phyloP scores from a whole-genome alignment of 2,888 invertebrate genomes.

The Nemotelus nigrinus region DNA sequence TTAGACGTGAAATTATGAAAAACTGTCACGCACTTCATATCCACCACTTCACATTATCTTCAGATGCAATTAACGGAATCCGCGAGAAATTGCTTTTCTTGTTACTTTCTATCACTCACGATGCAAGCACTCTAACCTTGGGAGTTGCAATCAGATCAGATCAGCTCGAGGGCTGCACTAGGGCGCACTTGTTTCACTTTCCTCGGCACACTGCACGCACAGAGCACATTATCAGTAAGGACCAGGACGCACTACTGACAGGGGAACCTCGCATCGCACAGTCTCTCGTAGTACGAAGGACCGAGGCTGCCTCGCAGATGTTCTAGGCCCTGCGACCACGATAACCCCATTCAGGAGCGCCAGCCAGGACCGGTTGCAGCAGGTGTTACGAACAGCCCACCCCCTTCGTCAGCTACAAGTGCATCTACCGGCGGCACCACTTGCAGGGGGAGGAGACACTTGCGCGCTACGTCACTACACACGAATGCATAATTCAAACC shows the following conservation, averaged over 20 bases:
- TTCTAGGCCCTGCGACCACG: conserved; percentile 6
- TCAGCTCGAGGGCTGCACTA: conserved; percentile 27
- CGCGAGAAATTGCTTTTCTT: no score
- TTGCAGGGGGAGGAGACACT: conserved; percentile 17
- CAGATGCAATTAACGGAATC: no score
- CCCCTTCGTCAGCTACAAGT: conserved; percentile 19
- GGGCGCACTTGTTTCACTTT: conserved; percentile 26
- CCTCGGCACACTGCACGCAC: conserved; percentile 17
- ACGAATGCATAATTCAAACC: conserved; percentile 29
- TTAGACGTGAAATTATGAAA: not conserved
- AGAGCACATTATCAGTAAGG: conserved; percentile 12
- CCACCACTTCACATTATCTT: no score
- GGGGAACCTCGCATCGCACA: conserved; percentile 9
- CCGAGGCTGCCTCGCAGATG: not conserved
- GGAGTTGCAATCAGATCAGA: conserved; percentile 14
- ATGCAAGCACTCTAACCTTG: conserved; percentile 1
- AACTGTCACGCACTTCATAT: not conserved
- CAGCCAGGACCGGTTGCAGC: conserved; percentile 26
- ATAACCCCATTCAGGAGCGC: conserved; percentile 16
- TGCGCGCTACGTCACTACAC: conserved; percentile 36
- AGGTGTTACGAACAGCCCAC: conserved; percentile 10
- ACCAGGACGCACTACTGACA: conserved; percentile 16
- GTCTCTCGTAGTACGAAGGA: conserved; percentile 14
- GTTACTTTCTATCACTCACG: no score
- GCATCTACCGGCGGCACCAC: conserved; percentile 28